Evolutionary conservation across 2,797 vertebrate species (phyloP).

Genomic region (Cirrhinus molitorella): DNA sequence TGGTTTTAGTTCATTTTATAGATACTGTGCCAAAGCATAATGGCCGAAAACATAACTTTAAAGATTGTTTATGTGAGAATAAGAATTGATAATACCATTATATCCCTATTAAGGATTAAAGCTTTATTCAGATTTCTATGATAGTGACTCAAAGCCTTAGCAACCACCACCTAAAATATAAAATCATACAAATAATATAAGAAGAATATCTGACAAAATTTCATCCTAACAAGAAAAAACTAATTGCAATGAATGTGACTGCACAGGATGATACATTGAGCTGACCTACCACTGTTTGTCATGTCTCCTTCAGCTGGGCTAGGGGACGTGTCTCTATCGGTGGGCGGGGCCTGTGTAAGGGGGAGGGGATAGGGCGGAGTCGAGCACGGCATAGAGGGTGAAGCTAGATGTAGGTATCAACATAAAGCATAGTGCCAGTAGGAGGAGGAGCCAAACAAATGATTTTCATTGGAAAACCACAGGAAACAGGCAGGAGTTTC

Average conservation of each 20-base stretch:
- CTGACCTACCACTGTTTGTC: constrained; percentile 88
- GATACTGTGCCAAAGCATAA: no score
- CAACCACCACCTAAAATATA: background rate
- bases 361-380: constrained; percentile 88
- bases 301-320: constrained; percentile 86
- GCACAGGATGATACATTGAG: constrained; percentile 53
- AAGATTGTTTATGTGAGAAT: no score
- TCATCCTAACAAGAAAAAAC: background rate
- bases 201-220: background rate
- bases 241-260: constrained; percentile 33
- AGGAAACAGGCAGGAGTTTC: constrained; percentile 53
- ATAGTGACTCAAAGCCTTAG: no score
- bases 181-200: background rate
- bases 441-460: constrained; percentile 79
- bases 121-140: no score
- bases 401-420: constrained; percentile 85
- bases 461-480: constrained; percentile 60
- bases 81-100: no score
- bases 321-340: constrained; percentile 86
- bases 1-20: no score
- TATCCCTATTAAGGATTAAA: background rate
- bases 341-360: constrained; percentile 90
- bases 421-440: constrained; percentile 82
- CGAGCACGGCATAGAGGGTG: constrained; percentile 88
- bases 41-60: no score